Conservation (phyloP, 2,888 invertebrate genomes). For the Cephalotes varians region DNA sequence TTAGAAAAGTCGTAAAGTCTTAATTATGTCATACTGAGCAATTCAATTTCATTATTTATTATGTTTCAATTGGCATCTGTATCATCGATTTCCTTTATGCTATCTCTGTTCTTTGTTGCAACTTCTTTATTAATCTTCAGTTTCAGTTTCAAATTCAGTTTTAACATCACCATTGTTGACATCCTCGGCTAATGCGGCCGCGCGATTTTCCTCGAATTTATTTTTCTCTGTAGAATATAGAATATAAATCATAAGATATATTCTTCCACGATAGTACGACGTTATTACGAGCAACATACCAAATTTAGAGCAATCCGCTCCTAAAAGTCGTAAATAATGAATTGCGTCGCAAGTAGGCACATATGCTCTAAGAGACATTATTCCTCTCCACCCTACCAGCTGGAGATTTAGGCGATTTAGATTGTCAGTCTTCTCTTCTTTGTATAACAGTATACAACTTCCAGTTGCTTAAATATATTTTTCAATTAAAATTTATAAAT, state of each 20-base stretch:
- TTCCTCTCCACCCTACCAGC: slow-evolving; percentile 97
- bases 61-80: slow-evolving; percentile 60
- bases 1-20: slow-evolving; percentile 48
- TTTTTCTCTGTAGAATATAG: slow-evolving; percentile 88
- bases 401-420: slow-evolving; percentile 88
- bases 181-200: slow-evolving; percentile 75
- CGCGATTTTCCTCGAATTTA: slow-evolving; percentile 89
- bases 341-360: slow-evolving; percentile 94
- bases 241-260: slow-evolving; percentile 18
- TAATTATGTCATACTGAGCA: slow-evolving; percentile 42
- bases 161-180: slow-evolving; percentile 69
- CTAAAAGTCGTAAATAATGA: slow-evolving; percentile 94
- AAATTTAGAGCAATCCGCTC: slow-evolving; percentile 94
- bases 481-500: slow-evolving; percentile 40
- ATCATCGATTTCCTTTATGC: slow-evolving; percentile 65
- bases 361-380: slow-evolving; percentile 94
- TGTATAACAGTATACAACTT: slow-evolving; percentile 92
- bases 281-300: slow-evolving; percentile 87
- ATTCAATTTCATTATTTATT: slow-evolving; percentile 36
- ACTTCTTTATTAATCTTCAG: slow-evolving; percentile 26
- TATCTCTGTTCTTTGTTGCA: slow-evolving; percentile 46
- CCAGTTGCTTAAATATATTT: slow-evolving; percentile 87
- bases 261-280: slow-evolving; percentile 84
- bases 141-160: slow-evolving; percentile 57
- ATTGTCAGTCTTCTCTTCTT: slow-evolving; percentile 86